Base-by-base conservation (phyloP, 2,888 invertebrate genomes). In the Panorpa germanica region DNA sequence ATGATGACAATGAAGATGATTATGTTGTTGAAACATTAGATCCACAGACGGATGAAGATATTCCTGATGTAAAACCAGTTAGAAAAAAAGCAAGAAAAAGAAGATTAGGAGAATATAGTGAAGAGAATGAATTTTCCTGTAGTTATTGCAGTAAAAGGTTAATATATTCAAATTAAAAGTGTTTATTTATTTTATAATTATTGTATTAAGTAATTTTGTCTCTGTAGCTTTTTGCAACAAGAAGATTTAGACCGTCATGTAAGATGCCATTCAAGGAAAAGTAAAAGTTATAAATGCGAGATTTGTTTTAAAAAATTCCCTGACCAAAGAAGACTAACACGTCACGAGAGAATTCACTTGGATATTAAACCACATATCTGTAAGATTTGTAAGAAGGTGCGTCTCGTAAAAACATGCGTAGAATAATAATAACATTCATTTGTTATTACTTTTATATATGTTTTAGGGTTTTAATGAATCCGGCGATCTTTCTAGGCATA, bases 391-490 rank as follows among this genome's bases (percentile, higher is more conserved):
- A 34, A 31, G 9, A 37, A 37, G 16, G 39, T 39, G 33, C 26
- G 27, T 9, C 16, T 24, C 8, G 29, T 33, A 22, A 30, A 11
- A 26, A 19, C 16, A n/a, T 10, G 16, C 15, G 18, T 31, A 8
- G 11, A 23, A 8, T 13, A 29, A 10, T 29, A 25, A 31, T 19
- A 33, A 28, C 12, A 17, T 7, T 22, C 19, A 17, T 29, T 31
- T 10, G 28, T 31, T 25, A 17, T 31, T 10, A 28, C 24, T 32
- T 19, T 17, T 16, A 12, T 5, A 28, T 18, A 15, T 5, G 15
- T 29, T 16, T 28, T 25, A 34, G 31, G 45, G 45, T 31, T 42
- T 47, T 13, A 47, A 24, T 16, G 38, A 38, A 20, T 36, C 34
- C 4, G 32, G 34, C 5, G 35, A 37, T 37, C 31, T 45, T 19